Evolutionary conservation across 2,797 vertebrate species (phyloP).

Genomic region (Eulemur rubriventer): DNA sequence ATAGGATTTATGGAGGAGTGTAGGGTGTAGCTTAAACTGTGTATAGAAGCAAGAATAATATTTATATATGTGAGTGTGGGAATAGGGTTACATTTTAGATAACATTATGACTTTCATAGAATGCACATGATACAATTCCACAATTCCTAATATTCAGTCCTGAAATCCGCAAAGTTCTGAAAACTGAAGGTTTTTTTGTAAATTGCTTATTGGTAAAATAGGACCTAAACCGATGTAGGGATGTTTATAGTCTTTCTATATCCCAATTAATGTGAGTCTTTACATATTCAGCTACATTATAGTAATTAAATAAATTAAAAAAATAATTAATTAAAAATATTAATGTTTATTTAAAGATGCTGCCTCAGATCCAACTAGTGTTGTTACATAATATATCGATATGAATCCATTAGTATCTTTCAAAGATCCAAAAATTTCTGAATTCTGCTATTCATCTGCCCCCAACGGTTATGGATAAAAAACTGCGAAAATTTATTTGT

Average conservation of each 20-base stretch:
- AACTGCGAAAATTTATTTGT: not conserved
- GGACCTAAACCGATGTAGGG: not conserved
- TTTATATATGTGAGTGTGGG: not conserved
- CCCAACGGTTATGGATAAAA: not conserved
- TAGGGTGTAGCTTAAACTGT: not conserved
- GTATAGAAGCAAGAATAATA: not conserved
- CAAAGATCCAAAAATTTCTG: not conserved
- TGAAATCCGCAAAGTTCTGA: not conserved
- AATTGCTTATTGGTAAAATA: constrained; percentile 17
- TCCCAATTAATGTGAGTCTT: not conserved
- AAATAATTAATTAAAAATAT: not conserved
- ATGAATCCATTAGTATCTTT: not conserved
- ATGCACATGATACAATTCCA: not conserved
- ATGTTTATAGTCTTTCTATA: not conserved
- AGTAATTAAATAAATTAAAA: too few relatives aligned
- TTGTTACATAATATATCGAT: not conserved
- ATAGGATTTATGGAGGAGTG: not conserved
- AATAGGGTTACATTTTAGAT: not conserved
- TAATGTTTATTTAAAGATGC: not conserved
- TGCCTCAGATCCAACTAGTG: not conserved
- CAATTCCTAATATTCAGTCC: not conserved
- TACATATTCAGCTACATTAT: not conserved
- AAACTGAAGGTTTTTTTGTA: constrained; percentile 11
- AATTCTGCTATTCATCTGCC: not conserved
- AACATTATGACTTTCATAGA: not conserved